Percentiles rank a stretch among this genome's conserved stretches.
phyloP scores from a whole-genome alignment of 2,797 vertebrate genomes.

The Coregonus sp. region DNA sequence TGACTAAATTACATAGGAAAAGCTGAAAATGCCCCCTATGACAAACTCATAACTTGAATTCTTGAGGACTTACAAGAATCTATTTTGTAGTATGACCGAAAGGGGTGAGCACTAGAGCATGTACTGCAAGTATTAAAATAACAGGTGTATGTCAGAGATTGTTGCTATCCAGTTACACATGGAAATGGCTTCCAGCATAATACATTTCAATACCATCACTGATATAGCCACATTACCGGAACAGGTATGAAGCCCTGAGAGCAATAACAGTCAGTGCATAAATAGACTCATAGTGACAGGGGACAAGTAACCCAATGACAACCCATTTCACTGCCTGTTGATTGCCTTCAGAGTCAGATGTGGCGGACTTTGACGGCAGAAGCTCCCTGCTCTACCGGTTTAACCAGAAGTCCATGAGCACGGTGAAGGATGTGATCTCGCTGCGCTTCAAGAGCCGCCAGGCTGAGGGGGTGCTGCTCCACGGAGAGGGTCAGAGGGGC shows the following conservation, averaged over 20 bases:
- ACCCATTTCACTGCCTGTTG: neutral
- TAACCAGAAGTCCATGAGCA: conserved; percentile 97
- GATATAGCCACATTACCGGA: neutral
- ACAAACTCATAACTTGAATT: conserved; percentile 13
- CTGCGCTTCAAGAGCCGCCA: conserved; percentile 93
- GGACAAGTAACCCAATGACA: too few species aligned
- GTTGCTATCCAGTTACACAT: neutral
- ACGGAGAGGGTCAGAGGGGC: conserved; percentile 93
- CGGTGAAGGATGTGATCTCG: conserved; percentile 95
- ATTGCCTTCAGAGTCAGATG: conserved; percentile 79
- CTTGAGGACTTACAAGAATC: neutral
- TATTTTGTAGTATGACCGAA: neutral
- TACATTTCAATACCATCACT: neutral
- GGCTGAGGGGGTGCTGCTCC: conserved; percentile 91
- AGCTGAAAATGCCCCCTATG: neutral
- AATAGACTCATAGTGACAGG: neutral
- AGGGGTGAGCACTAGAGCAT: conserved; percentile 4
- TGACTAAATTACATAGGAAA: conserved; percentile 11
- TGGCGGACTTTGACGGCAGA: conserved; percentile 93
- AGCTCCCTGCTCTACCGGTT: conserved; percentile 96
- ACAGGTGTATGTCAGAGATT: conserved; percentile 8
- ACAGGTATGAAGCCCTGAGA: neutral
- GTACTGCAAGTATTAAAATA: neutral
- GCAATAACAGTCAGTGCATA: neutral
- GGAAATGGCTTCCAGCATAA: neutral